phyloP scores from a whole-genome alignment of 2,888 invertebrate species.

The Desoria tigrina region DNA sequence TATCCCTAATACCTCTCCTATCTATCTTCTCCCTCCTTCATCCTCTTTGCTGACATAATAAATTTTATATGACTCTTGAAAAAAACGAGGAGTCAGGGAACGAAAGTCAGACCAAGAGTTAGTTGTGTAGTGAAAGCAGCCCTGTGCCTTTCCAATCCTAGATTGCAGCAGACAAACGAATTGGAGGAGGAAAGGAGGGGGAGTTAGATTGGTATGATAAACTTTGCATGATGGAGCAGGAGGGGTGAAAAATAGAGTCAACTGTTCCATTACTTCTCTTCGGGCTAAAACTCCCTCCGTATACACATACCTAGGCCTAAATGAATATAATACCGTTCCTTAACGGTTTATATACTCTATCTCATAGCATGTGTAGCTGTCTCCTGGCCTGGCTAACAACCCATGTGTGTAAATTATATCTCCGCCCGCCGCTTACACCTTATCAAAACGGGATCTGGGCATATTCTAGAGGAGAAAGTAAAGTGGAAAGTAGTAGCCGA shows the following conservation, averaged over 20 bases:
- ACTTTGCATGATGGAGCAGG: slow-evolving; percentile 53
- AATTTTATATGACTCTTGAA: slow-evolving; percentile 53
- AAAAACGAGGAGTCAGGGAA: slow-evolving; percentile 14
- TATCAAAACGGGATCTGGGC: not conserved
- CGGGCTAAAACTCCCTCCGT: slow-evolving; percentile 5
- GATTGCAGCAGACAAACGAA: slow-evolving; percentile 4
- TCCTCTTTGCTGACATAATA: slow-evolving; percentile 49
- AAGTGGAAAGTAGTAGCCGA: not conserved
- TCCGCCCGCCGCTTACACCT: not conserved
- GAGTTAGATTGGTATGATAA: slow-evolving; percentile 54
- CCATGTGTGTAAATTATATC: slow-evolving; percentile 1
- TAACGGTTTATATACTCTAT: too few relatives aligned
- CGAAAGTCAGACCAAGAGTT: slow-evolving; percentile 6
- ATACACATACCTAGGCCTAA: too few relatives aligned
- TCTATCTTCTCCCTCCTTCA: slow-evolving; percentile 18
- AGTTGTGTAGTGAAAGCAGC: too few relatives aligned
- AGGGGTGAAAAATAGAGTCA: slow-evolving; percentile 52
- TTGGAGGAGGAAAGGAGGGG: slow-evolving; percentile 35
- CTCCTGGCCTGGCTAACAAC: slow-evolving; percentile 9
- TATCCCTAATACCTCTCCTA: not conserved
- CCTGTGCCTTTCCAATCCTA: too few relatives aligned
- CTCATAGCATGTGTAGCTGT: too few relatives aligned
- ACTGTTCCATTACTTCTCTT: slow-evolving; percentile 38
- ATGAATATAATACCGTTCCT: slow-evolving; percentile 21
- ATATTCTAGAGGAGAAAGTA: slow-evolving; percentile 4